Conservation (phyloP, 2,888 invertebrate species). For the Elysia crispata region DNA sequence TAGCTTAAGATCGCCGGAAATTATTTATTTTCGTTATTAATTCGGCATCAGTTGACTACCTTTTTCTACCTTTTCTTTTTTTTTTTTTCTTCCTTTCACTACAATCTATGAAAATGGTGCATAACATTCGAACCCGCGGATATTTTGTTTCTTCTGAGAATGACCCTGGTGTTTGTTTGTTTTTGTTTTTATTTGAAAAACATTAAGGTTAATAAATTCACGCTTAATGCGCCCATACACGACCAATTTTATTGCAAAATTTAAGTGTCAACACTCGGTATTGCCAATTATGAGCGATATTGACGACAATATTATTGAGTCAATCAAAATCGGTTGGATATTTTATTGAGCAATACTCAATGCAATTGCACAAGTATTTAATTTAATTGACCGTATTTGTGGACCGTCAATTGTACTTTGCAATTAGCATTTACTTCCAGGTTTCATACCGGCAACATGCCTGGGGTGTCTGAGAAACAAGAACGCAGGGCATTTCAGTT, state of each 20-base stretch:
- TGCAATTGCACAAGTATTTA: background rate
- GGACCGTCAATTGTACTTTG: conserved; percentile 7
- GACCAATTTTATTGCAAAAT: conserved; percentile 10
- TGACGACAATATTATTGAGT: conserved; percentile 6
- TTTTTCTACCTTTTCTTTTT: no score
- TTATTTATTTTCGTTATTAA: no score
- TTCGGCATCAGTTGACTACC: no score
- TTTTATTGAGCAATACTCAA: conserved; percentile 16
- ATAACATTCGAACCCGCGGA: no score
- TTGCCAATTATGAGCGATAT: conserved; percentile 12
- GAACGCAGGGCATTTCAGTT: conserved; percentile 17
- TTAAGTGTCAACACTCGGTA: background rate
- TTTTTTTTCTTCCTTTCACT: no score
- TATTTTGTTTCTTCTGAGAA: no score
- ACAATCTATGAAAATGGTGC: no score
- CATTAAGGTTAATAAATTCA: no score
- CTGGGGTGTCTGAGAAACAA: conserved; percentile 13
- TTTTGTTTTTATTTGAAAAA: no score
- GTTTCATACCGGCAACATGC: conserved; percentile 22
- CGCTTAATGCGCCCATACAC: background rate
- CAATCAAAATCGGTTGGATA: conserved; percentile 12
- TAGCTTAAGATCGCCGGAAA: no score
- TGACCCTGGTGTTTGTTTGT: no score
- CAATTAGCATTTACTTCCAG: background rate
- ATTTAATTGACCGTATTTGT: conserved; percentile 17